These are phyloP conservation scores for Ochotona curzoniae DNA, from an alignment of 2,113 vertebrate genomes.

Conservation along the genomic window DNA sequence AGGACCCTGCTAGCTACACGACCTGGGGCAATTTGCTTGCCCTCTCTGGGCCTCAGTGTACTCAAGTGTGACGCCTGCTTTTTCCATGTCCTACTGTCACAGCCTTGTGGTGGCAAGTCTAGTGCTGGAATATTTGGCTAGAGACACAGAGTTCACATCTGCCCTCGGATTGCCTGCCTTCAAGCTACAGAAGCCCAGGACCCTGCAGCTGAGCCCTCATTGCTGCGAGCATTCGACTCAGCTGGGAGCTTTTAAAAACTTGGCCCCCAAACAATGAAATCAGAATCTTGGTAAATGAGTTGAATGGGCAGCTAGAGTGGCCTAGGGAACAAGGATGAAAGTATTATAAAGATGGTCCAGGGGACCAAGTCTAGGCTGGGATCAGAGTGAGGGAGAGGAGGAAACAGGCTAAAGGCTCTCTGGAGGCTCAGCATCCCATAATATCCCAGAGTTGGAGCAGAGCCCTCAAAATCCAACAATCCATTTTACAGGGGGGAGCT, in stretches of 20 bases:
- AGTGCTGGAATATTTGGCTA: not conserved
- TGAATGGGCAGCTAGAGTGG: conserved; percentile 50
- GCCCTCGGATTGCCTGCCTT: not conserved
- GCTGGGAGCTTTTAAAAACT: conserved; percentile 50
- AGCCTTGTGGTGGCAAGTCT: not conserved
- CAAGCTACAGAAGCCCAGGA: not conserved
- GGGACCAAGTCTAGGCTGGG: conserved; percentile 17
- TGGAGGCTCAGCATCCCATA: conserved; percentile 46
- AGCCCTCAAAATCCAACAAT: conserved; percentile 59
- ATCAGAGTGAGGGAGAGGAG: conserved; percentile 22
- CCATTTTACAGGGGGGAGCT: conserved; percentile 53
- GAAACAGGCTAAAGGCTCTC: conserved; percentile 27
- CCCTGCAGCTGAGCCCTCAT: not conserved
- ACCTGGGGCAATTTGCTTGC: not conserved
- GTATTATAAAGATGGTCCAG: conserved; percentile 6
- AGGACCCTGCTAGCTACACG: not conserved
- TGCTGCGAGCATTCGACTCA: not conserved
- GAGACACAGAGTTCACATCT: not conserved
- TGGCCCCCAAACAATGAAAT: conserved; percentile 40
- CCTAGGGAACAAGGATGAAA: conserved; percentile 36
- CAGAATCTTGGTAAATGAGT: not conserved
- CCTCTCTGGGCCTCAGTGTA: not conserved
- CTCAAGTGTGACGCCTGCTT: not conserved
- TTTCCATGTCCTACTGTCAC: not conserved
- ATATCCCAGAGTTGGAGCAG: conserved; percentile 36